A percentile compares a stretch with the other conserved stretches of the same genome.
These are phyloP conservation scores for Sitta europaea DNA, from an alignment of 2,113 vertebrate genomes.

Conservation along the genomic window DNA sequence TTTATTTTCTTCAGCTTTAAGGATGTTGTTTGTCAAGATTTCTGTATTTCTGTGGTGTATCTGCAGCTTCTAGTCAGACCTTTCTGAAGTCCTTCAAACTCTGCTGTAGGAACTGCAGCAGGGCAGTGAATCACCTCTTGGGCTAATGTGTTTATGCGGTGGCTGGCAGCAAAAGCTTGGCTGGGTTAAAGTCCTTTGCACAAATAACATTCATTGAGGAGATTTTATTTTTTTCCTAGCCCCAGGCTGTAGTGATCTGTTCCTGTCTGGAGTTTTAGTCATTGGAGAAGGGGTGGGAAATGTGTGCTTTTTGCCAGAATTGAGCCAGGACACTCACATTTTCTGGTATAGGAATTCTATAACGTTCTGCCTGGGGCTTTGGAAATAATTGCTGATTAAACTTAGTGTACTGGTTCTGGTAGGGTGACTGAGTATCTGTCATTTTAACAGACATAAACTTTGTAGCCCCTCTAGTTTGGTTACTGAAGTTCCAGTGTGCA, in stretches of 20 bases:
- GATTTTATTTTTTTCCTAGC: conserved; percentile 14
- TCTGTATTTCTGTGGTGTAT: not conserved
- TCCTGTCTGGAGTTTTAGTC: not conserved
- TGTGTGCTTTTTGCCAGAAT: not conserved
- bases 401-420: not conserved
- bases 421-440: not conserved
- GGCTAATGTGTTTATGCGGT: not conserved
- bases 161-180: not conserved
- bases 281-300: not conserved
- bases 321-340: not conserved
- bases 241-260: not conserved
- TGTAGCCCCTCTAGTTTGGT: not conserved
- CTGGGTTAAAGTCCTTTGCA: not conserved
- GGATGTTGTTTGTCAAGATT: not conserved
- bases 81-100: not conserved
- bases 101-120: not conserved
- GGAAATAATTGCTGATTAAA: conserved; percentile 41
- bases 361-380: not conserved
- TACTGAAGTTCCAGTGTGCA: fast-evolving
- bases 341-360: conserved; percentile 18
- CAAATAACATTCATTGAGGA: not conserved
- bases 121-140: not conserved
- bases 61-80: not conserved
- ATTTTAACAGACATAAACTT: not conserved
- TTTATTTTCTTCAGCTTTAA: not conserved